Evolutionary conservation across 1,140 invertebrate genomes (phyloP), one percentile per base, ranked within the genome.

Genomic region (Bombus superbus): DNA sequence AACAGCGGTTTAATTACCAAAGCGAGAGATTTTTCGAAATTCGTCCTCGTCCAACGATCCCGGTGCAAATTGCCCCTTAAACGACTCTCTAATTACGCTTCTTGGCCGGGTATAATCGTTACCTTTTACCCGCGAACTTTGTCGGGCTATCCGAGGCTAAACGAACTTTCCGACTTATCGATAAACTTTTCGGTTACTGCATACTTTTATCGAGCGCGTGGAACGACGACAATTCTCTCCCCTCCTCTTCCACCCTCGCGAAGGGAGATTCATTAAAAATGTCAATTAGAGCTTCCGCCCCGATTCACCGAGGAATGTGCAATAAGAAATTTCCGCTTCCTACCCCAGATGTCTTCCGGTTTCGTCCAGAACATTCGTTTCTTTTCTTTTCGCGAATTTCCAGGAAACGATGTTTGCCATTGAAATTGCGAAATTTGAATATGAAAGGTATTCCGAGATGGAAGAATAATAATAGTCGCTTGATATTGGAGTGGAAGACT

Each of bases 131-230:
- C 25, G n/a, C 32, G 11, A 53, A 53, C 64, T 53, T n/a, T 25
- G 32, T 10, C 62, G 35, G 25, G 38, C 40, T 25, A 35, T 38
- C 38, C 42, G 25, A 15, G 28, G 47, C n/a, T 32, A 18, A 57
- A 47, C 18, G 42, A 84, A 80, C 76, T 84, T 80, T 78, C 38
- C 83, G 66, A 84, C 83, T 84, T 84, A 84, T 84, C 76, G 69
- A 79, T 84, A 79, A 85, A 85, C 66, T 85, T 80, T 68, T 44
- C 28, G 42, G n/a, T 73, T 73, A 44, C 53, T 42, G 83, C 66
- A 72, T 80, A 72, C 76, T 85, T 80, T 80, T 72, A 85, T 85
- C 76, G 53, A 22, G 66, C 62, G 3, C 22, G 32, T 44, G 62
- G 35, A 76, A 77, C 71, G 62, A 72, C 66, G 66, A 85, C 82